Evolutionary conservation across 2,113 vertebrate genomes (phyloP), one percentile per base, ranked within the genome.

Genomic region (Ranitomeya imitator): DNA sequence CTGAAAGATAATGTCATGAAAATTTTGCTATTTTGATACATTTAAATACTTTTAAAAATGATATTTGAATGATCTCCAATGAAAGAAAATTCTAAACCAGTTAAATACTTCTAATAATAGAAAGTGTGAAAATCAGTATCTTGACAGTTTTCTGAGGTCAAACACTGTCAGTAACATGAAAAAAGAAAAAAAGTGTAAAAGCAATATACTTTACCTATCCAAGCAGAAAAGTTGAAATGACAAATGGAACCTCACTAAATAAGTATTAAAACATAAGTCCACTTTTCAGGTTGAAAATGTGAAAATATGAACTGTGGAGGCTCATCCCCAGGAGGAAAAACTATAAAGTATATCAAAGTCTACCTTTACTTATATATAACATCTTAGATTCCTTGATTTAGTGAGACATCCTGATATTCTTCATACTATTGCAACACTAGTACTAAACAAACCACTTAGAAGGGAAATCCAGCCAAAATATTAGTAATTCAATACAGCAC

Each of bases 71-170:
- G 6, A 45, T 74, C 71, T 74, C 16, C 31, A 74, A 74, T 3
- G 45, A 15, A 71, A 71, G 15, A 74, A 74, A 45, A 74, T 51
- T 45, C 54, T 16, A 13, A 52, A 54, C 19, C 6, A 54, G 12
- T 67, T 51, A 83, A 83, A 69, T 83, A 51, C 51, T 52, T 69
- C 26, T 37, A 83, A 67, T 67, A 65, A 83, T 26, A 69, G 81
- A 67, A 83, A 21, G 81, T 67, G 63, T 18, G 12, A 83, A 83
- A 83, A 83, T 83, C 61, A 16, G 21, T 83, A 54, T 55, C 19
- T 83, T 83, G 81, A 69, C 81, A 83, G 65, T 54, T 83, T 83
- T 21, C 81, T 67, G 26, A 83, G 45, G 61, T 83, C 61, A 67
- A 83, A 69, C 31, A 14, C 45, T 83, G 21, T 21, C 7, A 83